Base-by-base conservation (phyloP, 2,113 vertebrate genomes). In the Microtus pennsylvanicus region DNA sequence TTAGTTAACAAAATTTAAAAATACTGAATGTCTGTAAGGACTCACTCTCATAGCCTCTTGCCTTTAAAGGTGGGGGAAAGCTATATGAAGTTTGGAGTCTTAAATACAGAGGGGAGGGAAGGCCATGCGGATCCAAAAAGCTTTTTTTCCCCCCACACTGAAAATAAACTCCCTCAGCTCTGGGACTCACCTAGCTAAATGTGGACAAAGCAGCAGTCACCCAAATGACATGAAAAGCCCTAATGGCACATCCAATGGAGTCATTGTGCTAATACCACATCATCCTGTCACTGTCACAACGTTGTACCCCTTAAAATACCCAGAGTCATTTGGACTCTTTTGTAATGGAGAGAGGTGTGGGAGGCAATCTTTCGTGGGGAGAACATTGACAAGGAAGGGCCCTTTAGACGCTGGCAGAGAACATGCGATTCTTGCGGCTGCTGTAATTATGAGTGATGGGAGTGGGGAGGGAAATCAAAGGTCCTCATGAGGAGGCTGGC, bases 341-440 rank as follows among this genome's bases (percentile, higher is more conserved):
- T 96, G 90, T 94, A 5, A 96, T 52, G 94, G 96, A 94, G 26
- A 2, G 83, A 90, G 55, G 81, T 67, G 97, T 92, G 70, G 97
- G 98, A 98, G 97, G 9, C 82, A 97, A 97, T 96, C 87, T 96
- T 94, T 67, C 96, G 92, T 26, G 52, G n/a, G 2, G 28, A 94
- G 14, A 98, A 97, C 87, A 87, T 12, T 95, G 93, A 78, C 75
- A 97, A 91, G 96, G 96, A 97, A 90, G 93, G 97, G 93, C 77
- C 35, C 67, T 96, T 21, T 1, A 85, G 83, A 87, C 35, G 50
- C 58, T 80, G 77, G 96, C 90, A 95, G 47, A 93, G 80, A 94
- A 94, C 52, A 72, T 5, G 33, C 10, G 35, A 61, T 26, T 67
- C 77, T 90, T 76, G 89, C 45, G 30, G 13, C 94, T 63, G 94